Base-by-base conservation (phyloP, 2,113 vertebrate genomes). In the Rhinoderma darwinii region DNA sequence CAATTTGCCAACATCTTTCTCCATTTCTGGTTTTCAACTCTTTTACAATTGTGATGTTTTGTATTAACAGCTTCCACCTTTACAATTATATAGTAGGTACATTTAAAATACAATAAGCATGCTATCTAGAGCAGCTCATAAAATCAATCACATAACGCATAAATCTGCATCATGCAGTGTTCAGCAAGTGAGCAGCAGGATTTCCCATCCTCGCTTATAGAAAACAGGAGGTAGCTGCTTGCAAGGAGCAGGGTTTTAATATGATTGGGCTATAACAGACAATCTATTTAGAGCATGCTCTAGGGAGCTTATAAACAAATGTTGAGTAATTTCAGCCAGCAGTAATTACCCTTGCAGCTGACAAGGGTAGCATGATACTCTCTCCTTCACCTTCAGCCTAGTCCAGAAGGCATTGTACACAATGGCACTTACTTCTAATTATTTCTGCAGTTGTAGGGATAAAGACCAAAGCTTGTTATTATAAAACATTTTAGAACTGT, bases 271-370 rank as follows among this genome's bases (percentile, higher is more conserved):
- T 98, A 96, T 99, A 99, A 99, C 97, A 98, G 97, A 99, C 98
- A 98, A 99, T 99, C 98, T 99, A 99, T 99, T 99, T 98, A 99
- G 97, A 97, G 97, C 96, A 95, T 97, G 96, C 98, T 98, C 98
- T 96, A 94, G 98, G 98, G 98, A 99, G 96, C 97, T 97, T 97
- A 98, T 99, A 99, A 99, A 98, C 98, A 98, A 99, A 99, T 99
- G 98, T 99, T 98, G 97, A 99, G 97, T 99, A 98, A 99, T 99
- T 98, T 98, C 97, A 99, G 98, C 97, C 98, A 98, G 97, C 96
- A 98, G 98, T 99, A 99, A 99, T 98, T 99, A 99, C 97, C 98
- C 97, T 98, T 99, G 97, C 97, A 97, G 97, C 96, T 99, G 97
- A 99, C 97, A 99, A 99, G 97, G 97, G 97, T 97, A 99, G 96